Evolutionary conservation across 1,140 invertebrate genomes (phyloP), one percentile per base, ranked within the genome.

Genomic region (Lucilia sericata): DNA sequence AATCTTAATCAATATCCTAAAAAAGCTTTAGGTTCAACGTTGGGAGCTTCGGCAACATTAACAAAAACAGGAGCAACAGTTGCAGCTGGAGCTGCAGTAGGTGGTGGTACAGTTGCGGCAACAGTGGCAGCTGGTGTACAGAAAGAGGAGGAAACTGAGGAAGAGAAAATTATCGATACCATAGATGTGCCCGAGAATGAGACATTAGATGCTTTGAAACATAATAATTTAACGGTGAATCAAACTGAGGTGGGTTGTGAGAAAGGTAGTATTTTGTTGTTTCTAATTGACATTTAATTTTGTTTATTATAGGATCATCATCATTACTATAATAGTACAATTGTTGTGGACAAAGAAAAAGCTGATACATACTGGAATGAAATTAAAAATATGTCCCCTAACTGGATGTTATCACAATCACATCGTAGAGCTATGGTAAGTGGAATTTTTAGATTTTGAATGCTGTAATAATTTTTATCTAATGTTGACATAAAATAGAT

Each of bases 361-460:
- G 94, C 94, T 12, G 91, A 93, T 9, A 89, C 92, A 19, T 94
- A 94, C 87, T 98, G 97, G 96, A 92, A 95, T 0, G 93, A 96
- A 87, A 92, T 98, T 85, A 93, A 94, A 10, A 92, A 92, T 65
- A 91, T 94, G 0, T 93, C 93, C 60, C 90, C 94, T 0, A 96
- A 97, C 90, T 89, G 92, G 12, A 92, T 97, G 84, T 92, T 99
- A 14, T 98, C 97, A 74, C 93, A 95, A 84, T 96, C 96, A n/a
- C 96, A 98, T 90, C 93, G 97, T 51, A 93, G 96, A 85, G 97
- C 97, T 78, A 96, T 96, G 82, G 96, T 97, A 93, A 10, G 25
- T 74, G 19, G 19, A 14, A 30, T 81, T 30, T 30, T 14, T 21
- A 30, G 30, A 74, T 84, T 47, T 81, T n/a, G n/a, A 51, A 47